Percentiles rank a stretch among this genome's conserved stretches.
Evolutionary conservation across 2,888 invertebrate genomes (phyloP).

Genomic region (Seira sanloemensis): DNA sequence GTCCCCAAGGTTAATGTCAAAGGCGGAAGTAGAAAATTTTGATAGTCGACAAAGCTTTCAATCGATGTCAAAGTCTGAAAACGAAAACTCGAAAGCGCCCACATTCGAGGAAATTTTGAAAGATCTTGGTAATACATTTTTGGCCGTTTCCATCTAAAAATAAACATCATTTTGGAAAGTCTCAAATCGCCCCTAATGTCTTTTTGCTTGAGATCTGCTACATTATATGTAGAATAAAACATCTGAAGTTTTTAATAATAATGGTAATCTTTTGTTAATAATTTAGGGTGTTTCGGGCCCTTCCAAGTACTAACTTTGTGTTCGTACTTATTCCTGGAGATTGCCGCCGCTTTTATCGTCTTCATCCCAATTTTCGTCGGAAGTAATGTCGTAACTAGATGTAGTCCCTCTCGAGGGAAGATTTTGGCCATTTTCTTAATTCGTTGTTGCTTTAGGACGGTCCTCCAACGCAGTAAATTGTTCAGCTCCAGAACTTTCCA

Average conservation of each 20-base stretch:
- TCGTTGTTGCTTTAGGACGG: neutral
- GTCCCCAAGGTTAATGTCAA: neutral
- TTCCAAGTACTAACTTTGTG: constrained; percentile 63
- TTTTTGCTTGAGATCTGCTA: neutral
- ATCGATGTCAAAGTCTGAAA: neutral
- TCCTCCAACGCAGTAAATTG: neutral
- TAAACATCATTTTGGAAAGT: neutral
- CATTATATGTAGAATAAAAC: too few species aligned
- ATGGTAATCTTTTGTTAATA: constrained; percentile 2
- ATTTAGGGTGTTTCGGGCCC: constrained; percentile 52
- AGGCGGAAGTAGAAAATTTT: neutral
- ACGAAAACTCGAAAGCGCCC: neutral
- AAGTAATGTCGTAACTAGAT: constrained; percentile 24
- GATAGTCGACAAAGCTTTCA: too few species aligned
- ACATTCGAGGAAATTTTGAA: constrained; percentile 27
- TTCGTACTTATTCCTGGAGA: constrained; percentile 61
- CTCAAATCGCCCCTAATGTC: neutral
- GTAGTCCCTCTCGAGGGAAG: neutral
- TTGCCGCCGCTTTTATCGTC: constrained; percentile 65
- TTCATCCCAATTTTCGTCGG: constrained; percentile 69
- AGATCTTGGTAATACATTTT: constrained; percentile 12
- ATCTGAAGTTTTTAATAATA: neutral
- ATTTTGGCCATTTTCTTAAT: neutral
- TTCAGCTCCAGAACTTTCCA: too few species aligned
- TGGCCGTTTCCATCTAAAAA: too few species aligned